Conservation (phyloP, 2,888 invertebrate species). For the Eristalinus aeneus region DNA sequence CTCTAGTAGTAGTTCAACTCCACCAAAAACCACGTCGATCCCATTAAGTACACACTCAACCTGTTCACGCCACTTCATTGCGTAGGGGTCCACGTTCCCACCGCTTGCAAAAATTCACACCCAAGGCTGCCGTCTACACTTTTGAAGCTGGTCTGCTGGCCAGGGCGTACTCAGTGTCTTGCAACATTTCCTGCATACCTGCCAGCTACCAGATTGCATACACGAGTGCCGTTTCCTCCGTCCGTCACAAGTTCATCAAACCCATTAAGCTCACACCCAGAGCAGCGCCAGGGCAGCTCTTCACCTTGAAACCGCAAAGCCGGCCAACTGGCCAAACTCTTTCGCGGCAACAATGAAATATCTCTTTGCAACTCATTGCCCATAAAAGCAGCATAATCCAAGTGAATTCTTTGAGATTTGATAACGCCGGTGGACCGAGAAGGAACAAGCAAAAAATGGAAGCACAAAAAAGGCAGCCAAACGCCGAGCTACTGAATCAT, state of each 20-base stretch:
- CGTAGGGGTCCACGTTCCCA: not conserved
- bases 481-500: constrained; percentile 23
- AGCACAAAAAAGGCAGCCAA: not conserved
- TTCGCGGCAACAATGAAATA: constrained; percentile 22
- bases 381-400: constrained; percentile 38
- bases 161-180: no score
- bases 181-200: not conserved
- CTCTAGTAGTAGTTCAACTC: not conserved
- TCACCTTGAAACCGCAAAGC: constrained; percentile 21
- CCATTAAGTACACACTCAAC: not conserved
- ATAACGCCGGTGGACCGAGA: constrained; percentile 16
- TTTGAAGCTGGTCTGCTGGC: no score
- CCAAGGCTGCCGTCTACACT: not conserved
- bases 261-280: constrained; percentile 28
- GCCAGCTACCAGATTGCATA: not conserved
- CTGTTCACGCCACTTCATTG: not conserved
- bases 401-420: constrained; percentile 35
- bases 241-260: constrained; percentile 19
- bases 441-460: not conserved
- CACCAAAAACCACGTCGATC: not conserved
- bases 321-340: constrained; percentile 1
- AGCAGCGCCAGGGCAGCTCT: not conserved
- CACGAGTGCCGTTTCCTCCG: not conserved
- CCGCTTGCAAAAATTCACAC: not conserved
- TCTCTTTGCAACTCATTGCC: constrained; percentile 11